Base-by-base conservation (phyloP, 2,888 invertebrate genomes). In the Eurois occulta region DNA sequence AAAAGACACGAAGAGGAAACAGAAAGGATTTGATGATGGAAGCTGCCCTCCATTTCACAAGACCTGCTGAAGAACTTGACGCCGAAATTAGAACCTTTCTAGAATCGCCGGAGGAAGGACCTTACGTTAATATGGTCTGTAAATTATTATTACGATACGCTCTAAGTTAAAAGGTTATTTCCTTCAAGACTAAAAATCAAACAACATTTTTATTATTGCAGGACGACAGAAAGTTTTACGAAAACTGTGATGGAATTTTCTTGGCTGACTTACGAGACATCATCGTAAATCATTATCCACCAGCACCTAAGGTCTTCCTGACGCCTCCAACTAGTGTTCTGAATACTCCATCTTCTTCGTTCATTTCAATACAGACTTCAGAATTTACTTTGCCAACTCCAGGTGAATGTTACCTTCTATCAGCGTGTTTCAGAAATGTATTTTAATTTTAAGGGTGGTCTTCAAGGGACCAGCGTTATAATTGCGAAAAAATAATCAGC, bases 341-440 rank as follows among this genome's bases (percentile, higher is more conserved):
- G 0, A 89, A 93, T 35, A 96, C 96, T 0, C 65, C 83, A 7
- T 96, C 96, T 0, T 96, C 96, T 2, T 94, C 95, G 0, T 96
- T 96, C 78, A n/a, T 96, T 41, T 96, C 96, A 2, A 71, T 94
- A 0, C 70, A 89, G 24, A 96, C 96, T 13, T 96, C 96, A 0
- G 92, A 92, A 3, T 94, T 94, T 0, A 96, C 96, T 0, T 68
- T 95, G 2, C 94, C 96, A 3, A 96, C 96, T 3, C 96, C 96
- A 90, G 96, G 96, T 96, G 69, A 75, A 16, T 52, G 11, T 64
- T 64, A 24, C 38, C 64, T 4, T 64, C 13, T 38, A 64, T 28
- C 28, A 58, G 16, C 6, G 0, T 28, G 13, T 28, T 6, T n/a
- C n/a, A n/a, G 13, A 28, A 13, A 55, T n/a, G n/a, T 55, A 55